Evolutionary conservation across 1,140 invertebrate genomes (phyloP).

Genomic region (Dinothrombium tinctorium): DNA sequence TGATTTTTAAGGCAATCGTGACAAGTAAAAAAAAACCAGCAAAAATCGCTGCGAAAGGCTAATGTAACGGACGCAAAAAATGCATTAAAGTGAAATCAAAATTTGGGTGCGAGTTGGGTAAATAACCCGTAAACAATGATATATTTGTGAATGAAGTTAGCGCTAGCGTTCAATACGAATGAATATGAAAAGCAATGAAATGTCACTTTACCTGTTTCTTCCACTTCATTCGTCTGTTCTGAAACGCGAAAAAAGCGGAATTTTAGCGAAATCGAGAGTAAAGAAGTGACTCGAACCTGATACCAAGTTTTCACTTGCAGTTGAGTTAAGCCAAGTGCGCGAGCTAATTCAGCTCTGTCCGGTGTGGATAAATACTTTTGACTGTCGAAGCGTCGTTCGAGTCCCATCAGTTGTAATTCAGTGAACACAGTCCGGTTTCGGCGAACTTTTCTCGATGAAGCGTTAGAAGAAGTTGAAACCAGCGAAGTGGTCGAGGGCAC

Average conservation of each 20-base stretch:
- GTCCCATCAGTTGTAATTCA: constrained; percentile 75
- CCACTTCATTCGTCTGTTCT: constrained; percentile 13
- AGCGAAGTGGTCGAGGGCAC: too few relatives aligned
- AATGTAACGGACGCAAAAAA: too few relatives aligned
- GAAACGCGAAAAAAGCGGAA: background rate
- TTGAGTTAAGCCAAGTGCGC: constrained; percentile 71
- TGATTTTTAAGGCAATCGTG: too few relatives aligned
- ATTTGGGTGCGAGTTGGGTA: too few relatives aligned
- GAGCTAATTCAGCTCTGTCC: constrained; percentile 79
- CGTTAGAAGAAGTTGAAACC: too few relatives aligned
- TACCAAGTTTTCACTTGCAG: constrained; percentile 79
- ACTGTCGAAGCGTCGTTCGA: constrained; percentile 82
- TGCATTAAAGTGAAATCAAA: too few relatives aligned
- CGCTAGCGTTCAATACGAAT: background rate
- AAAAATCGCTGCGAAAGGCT: too few relatives aligned
- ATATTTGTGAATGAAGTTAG: too few relatives aligned
- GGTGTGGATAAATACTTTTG: constrained; percentile 92
- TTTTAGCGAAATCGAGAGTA: background rate
- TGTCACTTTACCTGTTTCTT: constrained; percentile 13
- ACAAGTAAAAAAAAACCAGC: too few relatives aligned
- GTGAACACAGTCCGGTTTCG: constrained; percentile 72
- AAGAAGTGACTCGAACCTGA: constrained; percentile 26
- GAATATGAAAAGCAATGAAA: background rate
- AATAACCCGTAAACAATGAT: too few relatives aligned
- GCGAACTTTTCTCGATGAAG: constrained; percentile 15